Evolutionary conservation across 2,888 invertebrate genomes (phyloP), one percentile per base, ranked within the genome.

Genomic region (Agonum fuliginosum): DNA sequence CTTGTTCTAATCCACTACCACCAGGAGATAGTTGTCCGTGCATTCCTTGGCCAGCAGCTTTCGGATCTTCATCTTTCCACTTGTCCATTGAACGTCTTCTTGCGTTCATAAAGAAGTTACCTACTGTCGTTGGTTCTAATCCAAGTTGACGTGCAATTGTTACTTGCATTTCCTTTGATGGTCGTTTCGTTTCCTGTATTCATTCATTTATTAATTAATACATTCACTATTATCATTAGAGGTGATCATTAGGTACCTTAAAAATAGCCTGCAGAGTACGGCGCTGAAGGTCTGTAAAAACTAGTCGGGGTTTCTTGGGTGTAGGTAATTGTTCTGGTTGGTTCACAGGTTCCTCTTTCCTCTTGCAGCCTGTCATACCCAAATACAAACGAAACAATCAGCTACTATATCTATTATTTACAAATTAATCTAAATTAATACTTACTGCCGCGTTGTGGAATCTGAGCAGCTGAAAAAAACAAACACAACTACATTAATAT

Each of bases 51-150:
- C 37, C 37, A 65, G 87, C 86, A 80, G 89, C 86, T 81, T 92
- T 92, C 71, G 93, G 93, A 82, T 94, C 96, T 84, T 97, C 97
- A 85, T 98, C 98, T 87, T 96, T 95, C 98, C 98, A 99, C 85
- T 98, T 99, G 88, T 99, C 99, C 95, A 96, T 96, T 1, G 96
- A 96, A 81, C 99, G 92, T 82, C 99, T 91, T 79, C 99, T 91
- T n/a, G 99, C 99, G 88, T 99, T 99, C 99, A 99, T 99, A 90
- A 99, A 99, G 91, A 99, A 99, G 88, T 99, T 99, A 67, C 99
- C 98, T 78, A 99, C 98, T 8, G 99, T 99, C 73, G 97, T 97
- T 72, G 98, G 97, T 86, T 98, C 98, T 81, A 99, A 90, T 80
- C 98, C 98, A 83, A 99, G 89, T 87, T 99, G 98, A 82, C 98